Percentiles rank a stretch among this genome's conserved stretches.
phyloP scores from a whole-genome alignment of 37 sponge, comb jelly and placozoan genomes.

The Beroe ovata region DNA sequence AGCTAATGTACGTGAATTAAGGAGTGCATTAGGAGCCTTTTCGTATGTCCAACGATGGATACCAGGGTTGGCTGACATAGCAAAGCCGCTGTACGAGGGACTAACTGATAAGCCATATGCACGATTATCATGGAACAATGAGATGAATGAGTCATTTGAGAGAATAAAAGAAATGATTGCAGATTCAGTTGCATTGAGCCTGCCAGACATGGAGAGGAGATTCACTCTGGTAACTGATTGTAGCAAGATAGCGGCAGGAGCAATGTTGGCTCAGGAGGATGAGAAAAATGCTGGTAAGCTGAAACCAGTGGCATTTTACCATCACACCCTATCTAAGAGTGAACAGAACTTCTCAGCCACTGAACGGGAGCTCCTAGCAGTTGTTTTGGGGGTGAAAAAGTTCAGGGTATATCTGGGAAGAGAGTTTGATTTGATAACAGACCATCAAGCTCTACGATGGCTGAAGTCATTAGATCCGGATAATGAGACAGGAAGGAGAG shows the following conservation, averaged over 20 bases:
- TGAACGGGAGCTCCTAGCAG: not conserved
- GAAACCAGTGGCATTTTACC: not conserved
- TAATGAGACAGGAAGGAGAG: constrained; percentile 16
- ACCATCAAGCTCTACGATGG: constrained; percentile 18
- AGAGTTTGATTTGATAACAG: constrained; percentile 1
- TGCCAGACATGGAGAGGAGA: not conserved
- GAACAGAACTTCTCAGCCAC: not conserved
- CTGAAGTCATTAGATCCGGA: constrained; percentile 3
- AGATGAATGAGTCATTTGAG: not conserved
- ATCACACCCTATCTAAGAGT: not conserved
- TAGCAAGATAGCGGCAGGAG: constrained; percentile 8
- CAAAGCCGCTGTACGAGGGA: constrained; percentile 5
- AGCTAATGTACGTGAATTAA: not conserved
- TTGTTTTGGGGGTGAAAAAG: constrained; percentile 4
- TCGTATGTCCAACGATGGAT: constrained; percentile 11
- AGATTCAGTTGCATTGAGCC: not conserved
- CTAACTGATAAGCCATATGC: not conserved
- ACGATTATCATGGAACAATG: not conserved
- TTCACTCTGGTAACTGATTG: constrained; percentile 6
- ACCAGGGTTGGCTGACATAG: not conserved
- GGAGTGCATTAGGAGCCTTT: constrained; percentile 17
- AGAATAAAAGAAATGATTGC: constrained; percentile 6
- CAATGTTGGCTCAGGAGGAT: constrained; percentile 19
- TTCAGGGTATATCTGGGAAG: constrained; percentile 1
- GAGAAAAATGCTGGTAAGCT: not conserved